Evolutionary conservation across 2,797 vertebrate species (phyloP), one percentile per base, ranked within the genome.

Genomic region (Crypturellus tataupa): DNA sequence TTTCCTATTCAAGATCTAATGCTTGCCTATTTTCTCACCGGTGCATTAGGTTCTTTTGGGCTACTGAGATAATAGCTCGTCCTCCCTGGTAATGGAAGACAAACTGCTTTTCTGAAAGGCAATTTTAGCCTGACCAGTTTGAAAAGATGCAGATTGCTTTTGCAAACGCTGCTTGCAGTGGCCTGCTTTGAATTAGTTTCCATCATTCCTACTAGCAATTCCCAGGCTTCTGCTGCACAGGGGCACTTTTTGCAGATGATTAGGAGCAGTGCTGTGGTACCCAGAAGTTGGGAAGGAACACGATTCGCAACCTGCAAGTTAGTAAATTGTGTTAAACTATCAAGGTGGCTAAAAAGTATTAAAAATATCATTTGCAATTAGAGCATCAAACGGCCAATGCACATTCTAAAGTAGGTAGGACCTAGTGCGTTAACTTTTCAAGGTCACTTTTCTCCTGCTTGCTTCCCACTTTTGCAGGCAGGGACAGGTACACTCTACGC

Each of bases 231-330:
- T 87, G 85, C 89, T 93, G 87, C 94, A 94, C 67, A 85, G 94
- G 89, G 94, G 93, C 72, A 49, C 92, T 97, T 94, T 95, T 90
- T 93, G 96, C 93, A 96, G 93, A 69, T 91, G 87, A 94, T 94
- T 93, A 96, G 85, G 65, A 95, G 46, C 62, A 64, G 44, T 21
- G 47, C 24, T 89, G 80, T 56, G 65, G 29, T 60, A 60, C 31
- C 24, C 35, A 68, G 64, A 71, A 69, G 31, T 47, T 76, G 60
- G 65, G 69, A 94, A 91, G 17, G 24, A 87, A 91, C 85, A 73
- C 64, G 44, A 62, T 62, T 87, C 60, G 29, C 87, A 90, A 92
- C 35, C 80, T 87, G 60, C 80, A 85, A 96, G 75, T 80, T 90
- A 90, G 76, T 51, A 90, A 87, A 93, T 87, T 90, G 69, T 77